A percentile compares a stretch with the other conserved stretches of the same genome.
Evolutionary conservation across 1,140 invertebrate genomes (phyloP).

Genomic region (Drosophila baimaii): DNA sequence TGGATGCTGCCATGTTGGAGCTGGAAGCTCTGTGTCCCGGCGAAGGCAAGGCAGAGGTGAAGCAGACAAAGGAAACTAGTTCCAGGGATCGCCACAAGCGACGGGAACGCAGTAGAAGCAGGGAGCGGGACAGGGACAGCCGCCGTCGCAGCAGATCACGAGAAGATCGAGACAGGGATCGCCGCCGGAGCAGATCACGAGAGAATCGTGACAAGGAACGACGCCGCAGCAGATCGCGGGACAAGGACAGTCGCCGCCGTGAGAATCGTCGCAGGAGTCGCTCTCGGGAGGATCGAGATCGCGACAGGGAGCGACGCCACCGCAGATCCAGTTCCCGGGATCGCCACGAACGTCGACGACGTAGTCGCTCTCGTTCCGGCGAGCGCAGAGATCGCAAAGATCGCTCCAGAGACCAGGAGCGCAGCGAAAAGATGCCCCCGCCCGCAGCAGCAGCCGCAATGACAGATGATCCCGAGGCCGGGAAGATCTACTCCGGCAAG

Average conservation of each 20-base stretch:
- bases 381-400: conserved; percentile 69
- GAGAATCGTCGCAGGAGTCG: conserved; percentile 56
- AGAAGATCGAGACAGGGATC: conserved; percentile 51
- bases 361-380: conserved; percentile 48
- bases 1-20: conserved; percentile 94
- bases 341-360: conserved; percentile 26
- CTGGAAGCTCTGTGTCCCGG: conserved; percentile 93
- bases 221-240: conserved; percentile 46
- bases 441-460: conserved; percentile 82
- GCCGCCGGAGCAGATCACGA: conserved; percentile 32
- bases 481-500: conserved; percentile 96
- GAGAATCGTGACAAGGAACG: conserved; percentile 55
- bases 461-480: conserved; percentile 87
- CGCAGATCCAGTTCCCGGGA: conserved; percentile 45
- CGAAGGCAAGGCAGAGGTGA: conserved; percentile 61
- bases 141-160: conserved; percentile 38
- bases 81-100: conserved; percentile 54
- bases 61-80: conserved; percentile 67
- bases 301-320: conserved; percentile 38
- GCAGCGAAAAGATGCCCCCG: conserved; percentile 74
- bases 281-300: conserved; percentile 62
- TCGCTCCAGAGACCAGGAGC: conserved; percentile 60
- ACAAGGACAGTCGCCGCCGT: conserved; percentile 24
- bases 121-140: conserved; percentile 28
- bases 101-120: conserved; percentile 45